phyloP scores from a whole-genome alignment of 2,113 vertebrate species.

The Polyodon spathula region DNA sequence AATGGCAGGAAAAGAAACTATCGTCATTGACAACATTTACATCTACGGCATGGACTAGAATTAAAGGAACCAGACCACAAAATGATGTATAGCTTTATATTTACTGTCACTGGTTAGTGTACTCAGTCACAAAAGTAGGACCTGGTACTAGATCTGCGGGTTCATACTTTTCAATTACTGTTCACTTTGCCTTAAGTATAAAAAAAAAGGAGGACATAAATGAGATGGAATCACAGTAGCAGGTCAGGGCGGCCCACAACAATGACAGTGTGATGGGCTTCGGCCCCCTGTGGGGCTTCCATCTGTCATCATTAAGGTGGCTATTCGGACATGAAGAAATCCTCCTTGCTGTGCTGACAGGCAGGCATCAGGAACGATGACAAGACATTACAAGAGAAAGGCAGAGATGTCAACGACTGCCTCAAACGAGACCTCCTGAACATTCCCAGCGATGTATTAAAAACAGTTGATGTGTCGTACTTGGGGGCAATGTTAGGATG shows the following conservation, averaged over 20 bases:
- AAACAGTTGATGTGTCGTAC: conserved; percentile 36
- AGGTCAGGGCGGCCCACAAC: conserved; percentile 71
- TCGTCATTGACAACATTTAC: too few relatives aligned
- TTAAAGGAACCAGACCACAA: too few relatives aligned
- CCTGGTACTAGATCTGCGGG: not conserved
- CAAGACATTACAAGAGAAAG: conserved; percentile 70
- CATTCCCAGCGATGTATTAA: conserved; percentile 50
- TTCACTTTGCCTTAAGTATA: conserved; percentile 65
- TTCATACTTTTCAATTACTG: conserved; percentile 75
- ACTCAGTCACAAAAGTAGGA: conserved; percentile 12
- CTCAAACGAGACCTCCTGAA: conserved; percentile 38
- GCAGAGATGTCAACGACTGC: conserved; percentile 52
- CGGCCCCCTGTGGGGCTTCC: conserved; percentile 70
- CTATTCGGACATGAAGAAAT: conserved; percentile 85
- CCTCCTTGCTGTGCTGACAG: conserved; percentile 77
- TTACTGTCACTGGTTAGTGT: not conserved
- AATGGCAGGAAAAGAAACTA: too few relatives aligned
- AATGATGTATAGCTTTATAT: too few relatives aligned
- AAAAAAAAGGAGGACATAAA: conserved; percentile 52
- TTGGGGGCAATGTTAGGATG: conserved; percentile 29
- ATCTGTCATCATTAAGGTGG: conserved; percentile 91
- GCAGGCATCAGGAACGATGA: conserved; percentile 75
- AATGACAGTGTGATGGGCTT: conserved; percentile 77
- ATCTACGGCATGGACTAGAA: too few relatives aligned
- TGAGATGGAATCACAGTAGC: conserved; percentile 40